Conservation (phyloP, 2,113 vertebrate species). For the Neogale vison region DNA sequence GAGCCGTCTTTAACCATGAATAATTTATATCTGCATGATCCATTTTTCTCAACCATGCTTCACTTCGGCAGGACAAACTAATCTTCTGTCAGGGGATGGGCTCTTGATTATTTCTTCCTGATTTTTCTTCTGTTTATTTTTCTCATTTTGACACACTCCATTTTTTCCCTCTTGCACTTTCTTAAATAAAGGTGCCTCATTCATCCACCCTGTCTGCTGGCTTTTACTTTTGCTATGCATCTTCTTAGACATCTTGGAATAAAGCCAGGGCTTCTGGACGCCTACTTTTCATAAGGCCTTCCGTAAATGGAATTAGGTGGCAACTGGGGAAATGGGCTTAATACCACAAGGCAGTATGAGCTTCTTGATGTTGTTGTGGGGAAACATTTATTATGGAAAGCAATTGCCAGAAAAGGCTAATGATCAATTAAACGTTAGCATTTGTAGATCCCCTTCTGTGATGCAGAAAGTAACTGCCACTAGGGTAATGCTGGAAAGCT, state of each 20-base stretch:
- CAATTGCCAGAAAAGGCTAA: conserved; percentile 37
- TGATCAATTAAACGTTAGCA: conserved; percentile 50
- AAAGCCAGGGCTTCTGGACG: conserved; percentile 43
- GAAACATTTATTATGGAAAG: conserved; percentile 48
- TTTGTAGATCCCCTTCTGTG: conserved; percentile 59
- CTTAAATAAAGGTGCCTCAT: conserved; percentile 66
- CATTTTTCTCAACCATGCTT: conserved; percentile 83
- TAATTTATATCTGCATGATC: conserved; percentile 86
- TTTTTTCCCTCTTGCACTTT: conserved; percentile 77
- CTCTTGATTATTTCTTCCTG: conserved; percentile 78
- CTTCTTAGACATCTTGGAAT: conserved; percentile 74
- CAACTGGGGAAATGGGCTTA: conserved; percentile 63
- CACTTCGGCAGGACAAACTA: conserved; percentile 80
- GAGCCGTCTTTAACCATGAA: conserved; percentile 84
- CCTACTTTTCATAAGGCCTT: conserved; percentile 43
- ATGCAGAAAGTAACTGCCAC: conserved; percentile 27
- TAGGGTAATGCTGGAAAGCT: conserved; percentile 7
- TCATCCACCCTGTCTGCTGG: conserved; percentile 67
- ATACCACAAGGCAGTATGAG: conserved; percentile 38
- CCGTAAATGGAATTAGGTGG: neutral
- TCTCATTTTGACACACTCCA: conserved; percentile 73
- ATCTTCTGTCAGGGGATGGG: conserved; percentile 78
- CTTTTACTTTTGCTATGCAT: conserved; percentile 68
- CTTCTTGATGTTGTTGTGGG: conserved; percentile 40
- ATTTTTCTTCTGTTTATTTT: conserved; percentile 80